Evolutionary conservation across 2,797 vertebrate species (phyloP).

Genomic region (Cryptoprocta ferox): DNA sequence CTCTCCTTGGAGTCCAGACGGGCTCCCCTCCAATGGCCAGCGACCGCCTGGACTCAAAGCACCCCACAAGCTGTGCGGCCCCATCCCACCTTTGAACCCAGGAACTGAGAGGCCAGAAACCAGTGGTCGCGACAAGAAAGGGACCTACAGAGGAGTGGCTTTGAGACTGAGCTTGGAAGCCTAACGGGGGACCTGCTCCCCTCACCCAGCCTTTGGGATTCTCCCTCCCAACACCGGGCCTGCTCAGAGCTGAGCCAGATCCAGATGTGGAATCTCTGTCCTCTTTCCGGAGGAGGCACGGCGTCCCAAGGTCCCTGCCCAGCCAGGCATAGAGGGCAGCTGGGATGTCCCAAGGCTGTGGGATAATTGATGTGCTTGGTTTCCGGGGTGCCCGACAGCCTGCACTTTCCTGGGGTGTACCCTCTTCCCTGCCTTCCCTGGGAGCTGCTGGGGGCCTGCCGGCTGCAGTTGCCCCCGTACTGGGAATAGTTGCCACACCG

Average conservation of each 20-base stretch:
- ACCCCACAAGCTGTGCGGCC: neutral
- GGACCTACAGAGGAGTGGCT: neutral
- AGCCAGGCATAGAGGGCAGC: neutral
- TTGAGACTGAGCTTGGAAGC: neutral
- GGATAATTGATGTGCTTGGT: conserved; percentile 31
- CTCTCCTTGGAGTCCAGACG: neutral
- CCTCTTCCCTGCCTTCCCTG: conserved; percentile 8
- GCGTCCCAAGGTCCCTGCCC: neutral
- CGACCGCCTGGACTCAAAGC: neutral
- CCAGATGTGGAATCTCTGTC: neutral
- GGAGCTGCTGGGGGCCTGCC: neutral
- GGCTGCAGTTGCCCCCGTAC: neutral
- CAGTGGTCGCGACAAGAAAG: conserved; percentile 37
- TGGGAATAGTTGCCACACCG: neutral
- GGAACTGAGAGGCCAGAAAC: neutral
- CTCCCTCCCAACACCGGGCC: neutral
- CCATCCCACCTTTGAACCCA: neutral
- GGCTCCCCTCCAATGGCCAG: neutral
- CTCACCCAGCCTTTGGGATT: neutral
- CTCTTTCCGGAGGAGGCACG: neutral
- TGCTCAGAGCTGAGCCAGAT: neutral
- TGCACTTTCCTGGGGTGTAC: neutral
- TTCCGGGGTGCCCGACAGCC: neutral
- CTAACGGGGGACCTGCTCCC: neutral
- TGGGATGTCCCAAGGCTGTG: neutral